A percentile compares a stretch with the other conserved stretches of the same genome.
These are phyloP conservation scores for Acanthopagrus latus DNA, from an alignment of 2,797 vertebrate genomes.

Conservation along the genomic window DNA sequence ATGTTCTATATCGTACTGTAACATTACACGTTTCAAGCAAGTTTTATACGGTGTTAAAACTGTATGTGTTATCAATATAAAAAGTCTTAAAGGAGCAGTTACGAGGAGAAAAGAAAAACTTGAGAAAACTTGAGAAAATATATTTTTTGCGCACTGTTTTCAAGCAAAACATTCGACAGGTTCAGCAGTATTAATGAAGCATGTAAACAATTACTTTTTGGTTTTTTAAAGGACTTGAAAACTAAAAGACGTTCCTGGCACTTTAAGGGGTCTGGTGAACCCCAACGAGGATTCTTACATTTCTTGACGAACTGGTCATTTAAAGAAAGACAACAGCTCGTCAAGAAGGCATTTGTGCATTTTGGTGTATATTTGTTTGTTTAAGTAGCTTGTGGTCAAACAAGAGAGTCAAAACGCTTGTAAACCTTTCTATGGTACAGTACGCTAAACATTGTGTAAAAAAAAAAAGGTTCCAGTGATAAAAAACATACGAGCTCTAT, in stretches of 20 bases:
- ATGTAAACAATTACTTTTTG: slow-evolving; percentile 74
- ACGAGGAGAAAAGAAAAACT: slow-evolving; percentile 20
- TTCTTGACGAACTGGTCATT: slow-evolving; percentile 1
- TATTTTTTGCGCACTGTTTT: slow-evolving; percentile 43
- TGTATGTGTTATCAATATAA: slow-evolving; percentile 42
- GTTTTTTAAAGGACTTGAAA: slow-evolving; percentile 25
- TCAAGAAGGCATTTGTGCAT: slow-evolving; percentile 49
- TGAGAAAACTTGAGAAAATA: no score
- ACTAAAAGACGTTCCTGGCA: slow-evolving; percentile 21
- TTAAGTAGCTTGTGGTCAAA: slow-evolving; percentile 50
- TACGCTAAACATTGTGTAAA: slow-evolving; percentile 62
- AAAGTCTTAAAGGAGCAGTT: slow-evolving; percentile 49
- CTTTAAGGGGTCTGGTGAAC: slow-evolving; percentile 23
- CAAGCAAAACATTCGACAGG: slow-evolving; percentile 59
- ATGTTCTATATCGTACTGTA: slow-evolving; percentile 42
- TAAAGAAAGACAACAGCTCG: background rate
- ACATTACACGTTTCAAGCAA: slow-evolving; percentile 51
- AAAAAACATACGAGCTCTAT: slow-evolving; percentile 49
- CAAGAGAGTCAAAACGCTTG: slow-evolving; percentile 56
- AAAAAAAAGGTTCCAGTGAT: slow-evolving; percentile 67
- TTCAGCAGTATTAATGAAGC: slow-evolving; percentile 71
- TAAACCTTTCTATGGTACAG: slow-evolving; percentile 81
- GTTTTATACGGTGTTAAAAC: slow-evolving; percentile 54
- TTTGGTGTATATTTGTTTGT: slow-evolving; percentile 30
- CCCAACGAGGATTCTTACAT: background rate